phyloP scores from a whole-genome alignment of 37 sponge, comb jelly and placozoan species.

The Agelas oroides region DNA sequence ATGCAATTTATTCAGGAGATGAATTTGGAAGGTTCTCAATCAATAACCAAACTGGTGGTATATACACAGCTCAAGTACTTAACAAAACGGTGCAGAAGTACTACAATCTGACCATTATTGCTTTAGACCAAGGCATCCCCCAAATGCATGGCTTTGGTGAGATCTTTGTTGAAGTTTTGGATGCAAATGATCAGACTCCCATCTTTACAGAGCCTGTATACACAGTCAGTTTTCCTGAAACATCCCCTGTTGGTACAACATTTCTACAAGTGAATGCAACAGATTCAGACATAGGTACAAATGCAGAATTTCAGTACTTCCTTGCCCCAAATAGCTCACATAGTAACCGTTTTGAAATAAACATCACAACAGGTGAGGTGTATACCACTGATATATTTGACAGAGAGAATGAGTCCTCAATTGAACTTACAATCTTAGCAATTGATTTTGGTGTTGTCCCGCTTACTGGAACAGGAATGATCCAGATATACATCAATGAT shows the following conservation, averaged over 20 bases:
- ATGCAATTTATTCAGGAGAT: constrained; percentile 52
- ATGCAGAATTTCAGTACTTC: constrained; percentile 51
- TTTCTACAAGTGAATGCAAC: constrained; percentile 57
- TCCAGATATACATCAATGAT: constrained; percentile 43
- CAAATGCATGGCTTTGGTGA: constrained; percentile 34
- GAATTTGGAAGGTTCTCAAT: constrained; percentile 49
- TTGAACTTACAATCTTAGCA: constrained; percentile 54
- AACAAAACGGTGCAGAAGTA: constrained; percentile 52
- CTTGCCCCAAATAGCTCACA: constrained; percentile 31
- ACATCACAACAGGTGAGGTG: constrained; percentile 43
- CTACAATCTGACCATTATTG: constrained; percentile 61
- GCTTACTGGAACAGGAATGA: constrained; percentile 33
- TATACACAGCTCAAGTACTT: constrained; percentile 38
- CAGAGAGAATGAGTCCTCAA: constrained; percentile 47
- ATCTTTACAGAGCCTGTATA: constrained; percentile 44
- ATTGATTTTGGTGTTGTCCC: constrained; percentile 64
- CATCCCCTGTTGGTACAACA: constrained; percentile 21
- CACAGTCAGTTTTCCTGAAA: constrained; percentile 54
- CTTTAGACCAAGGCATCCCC: constrained; percentile 60
- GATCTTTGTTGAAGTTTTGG: constrained; percentile 48
- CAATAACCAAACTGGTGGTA: constrained; percentile 34
- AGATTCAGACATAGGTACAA: constrained; percentile 72
- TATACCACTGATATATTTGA: constrained; percentile 57
- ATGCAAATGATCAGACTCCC: constrained; percentile 70
- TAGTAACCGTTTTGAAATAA: constrained; percentile 33